phyloP scores from a whole-genome alignment of 2,888 invertebrate genomes.

The Drosophila phalerata region DNA sequence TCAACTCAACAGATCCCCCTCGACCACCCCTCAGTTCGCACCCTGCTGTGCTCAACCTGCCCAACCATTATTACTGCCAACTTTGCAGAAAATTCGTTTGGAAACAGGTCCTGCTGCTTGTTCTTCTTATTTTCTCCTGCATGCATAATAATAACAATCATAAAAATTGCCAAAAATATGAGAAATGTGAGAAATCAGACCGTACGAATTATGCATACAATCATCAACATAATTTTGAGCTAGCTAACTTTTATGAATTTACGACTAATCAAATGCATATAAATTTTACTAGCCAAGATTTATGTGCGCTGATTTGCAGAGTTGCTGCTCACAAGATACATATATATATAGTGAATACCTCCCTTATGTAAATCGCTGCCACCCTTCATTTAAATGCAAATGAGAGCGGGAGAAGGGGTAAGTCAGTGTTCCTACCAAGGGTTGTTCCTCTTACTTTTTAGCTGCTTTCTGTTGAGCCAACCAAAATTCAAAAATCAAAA shows the following conservation, averaged over 20 bases:
- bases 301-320: conserved; percentile 64
- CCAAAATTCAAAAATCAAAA: conserved; percentile 22
- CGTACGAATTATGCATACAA: conserved; percentile 74
- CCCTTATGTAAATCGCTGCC: conserved; percentile 53
- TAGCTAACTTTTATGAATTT: conserved; percentile 53
- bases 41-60: conserved; percentile 45
- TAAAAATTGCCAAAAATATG: conserved; percentile 56
- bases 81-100: conserved; percentile 47
- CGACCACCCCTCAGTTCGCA: not conserved
- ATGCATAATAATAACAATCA: conserved; percentile 78
- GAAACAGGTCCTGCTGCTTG: conserved; percentile 8
- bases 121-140: conserved; percentile 41
- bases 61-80: conserved; percentile 54
- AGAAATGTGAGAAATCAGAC: conserved; percentile 13
- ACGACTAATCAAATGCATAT: conserved; percentile 75
- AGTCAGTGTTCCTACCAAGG: conserved; percentile 6
- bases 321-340: not conserved
- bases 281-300: conserved; percentile 73
- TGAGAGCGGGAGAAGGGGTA: conserved; percentile 45
- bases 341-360: not conserved
- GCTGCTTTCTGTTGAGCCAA: conserved; percentile 1
- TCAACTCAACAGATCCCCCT: not conserved
- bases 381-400: conserved; percentile 75
- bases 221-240: conserved; percentile 60
- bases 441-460: conserved; percentile 17